Percentiles rank a stretch among this genome's conserved stretches.
phyloP scores from a whole-genome alignment of 2,797 vertebrate species.

The Telmatherina bonti region DNA sequence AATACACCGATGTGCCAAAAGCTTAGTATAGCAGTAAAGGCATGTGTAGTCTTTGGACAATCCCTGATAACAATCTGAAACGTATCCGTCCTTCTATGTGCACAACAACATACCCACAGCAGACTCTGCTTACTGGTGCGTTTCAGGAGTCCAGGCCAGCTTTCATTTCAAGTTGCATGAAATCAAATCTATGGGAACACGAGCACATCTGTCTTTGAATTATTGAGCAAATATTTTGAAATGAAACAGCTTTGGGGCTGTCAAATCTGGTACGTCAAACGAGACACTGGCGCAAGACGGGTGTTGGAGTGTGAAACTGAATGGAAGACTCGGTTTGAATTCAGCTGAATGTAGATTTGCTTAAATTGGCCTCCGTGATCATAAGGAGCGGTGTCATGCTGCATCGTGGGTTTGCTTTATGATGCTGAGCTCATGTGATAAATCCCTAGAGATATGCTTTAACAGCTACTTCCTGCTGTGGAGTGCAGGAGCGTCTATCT shows the following conservation, averaged over 20 bases:
- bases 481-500: not conserved
- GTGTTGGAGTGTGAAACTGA: slow-evolving; percentile 61
- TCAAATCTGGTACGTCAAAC: slow-evolving; percentile 75
- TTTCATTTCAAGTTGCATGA: slow-evolving; percentile 72
- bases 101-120: slow-evolving; percentile 66
- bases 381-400: slow-evolving; percentile 25
- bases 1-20: slow-evolving; percentile 69
- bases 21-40: slow-evolving; percentile 72
- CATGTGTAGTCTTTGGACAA: slow-evolving; percentile 80
- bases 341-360: slow-evolving; percentile 22
- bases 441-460: not conserved
- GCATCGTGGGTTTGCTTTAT: slow-evolving; percentile 23
- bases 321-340: slow-evolving; percentile 27
- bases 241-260: slow-evolving; percentile 73
- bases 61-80: slow-evolving; percentile 81
- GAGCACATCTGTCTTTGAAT: slow-evolving; percentile 78
- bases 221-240: slow-evolving; percentile 82
- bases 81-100: slow-evolving; percentile 59
- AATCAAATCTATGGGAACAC: slow-evolving; percentile 75
- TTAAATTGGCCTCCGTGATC: slow-evolving; percentile 31
- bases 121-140: slow-evolving; percentile 60
- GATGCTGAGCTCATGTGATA: slow-evolving; percentile 22
- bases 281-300: slow-evolving; percentile 31
- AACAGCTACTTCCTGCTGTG: slow-evolving; percentile 7
- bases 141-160: slow-evolving; percentile 56